Evolutionary conservation across 2,888 invertebrate genomes (phyloP).

Genomic region (Onthophagus sagittarius): DNA sequence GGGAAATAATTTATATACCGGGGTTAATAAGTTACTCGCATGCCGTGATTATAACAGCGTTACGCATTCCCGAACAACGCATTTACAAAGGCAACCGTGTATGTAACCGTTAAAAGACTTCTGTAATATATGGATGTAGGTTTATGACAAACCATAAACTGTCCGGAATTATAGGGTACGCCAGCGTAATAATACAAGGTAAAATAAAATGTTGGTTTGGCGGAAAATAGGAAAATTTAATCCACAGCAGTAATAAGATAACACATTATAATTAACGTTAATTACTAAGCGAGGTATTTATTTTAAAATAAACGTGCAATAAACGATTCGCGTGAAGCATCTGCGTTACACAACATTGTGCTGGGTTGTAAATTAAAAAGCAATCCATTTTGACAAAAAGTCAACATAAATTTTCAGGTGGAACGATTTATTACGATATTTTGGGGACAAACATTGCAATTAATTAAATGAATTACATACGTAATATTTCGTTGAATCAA

Average conservation of each 20-base stretch:
- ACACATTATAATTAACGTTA: too few species aligned
- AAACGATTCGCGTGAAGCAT: too few species aligned
- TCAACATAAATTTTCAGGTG: not conserved
- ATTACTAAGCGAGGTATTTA: too few species aligned
- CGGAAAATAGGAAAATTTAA: too few species aligned
- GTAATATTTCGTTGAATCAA: not conserved
- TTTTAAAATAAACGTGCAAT: too few species aligned
- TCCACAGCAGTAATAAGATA: too few species aligned
- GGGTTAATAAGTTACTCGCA: not conserved
- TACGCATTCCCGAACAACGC: not conserved
- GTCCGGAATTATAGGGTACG: not conserved
- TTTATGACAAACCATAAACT: not conserved
- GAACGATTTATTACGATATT: not conserved
- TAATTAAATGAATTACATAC: not conserved
- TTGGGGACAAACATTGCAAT: not conserved
- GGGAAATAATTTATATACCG: not conserved
- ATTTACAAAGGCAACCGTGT: not conserved
- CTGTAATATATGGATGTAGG: not conserved
- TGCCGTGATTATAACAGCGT: not conserved
- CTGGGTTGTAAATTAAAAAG: not conserved
- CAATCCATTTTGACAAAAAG: not conserved
- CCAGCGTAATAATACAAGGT: not conserved
- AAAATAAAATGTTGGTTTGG: not conserved
- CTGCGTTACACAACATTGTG: not conserved
- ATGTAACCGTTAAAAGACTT: not conserved